Evolutionary conservation across 2,113 vertebrate genomes (phyloP).

Genomic region (Entomyzon cyanotis): DNA sequence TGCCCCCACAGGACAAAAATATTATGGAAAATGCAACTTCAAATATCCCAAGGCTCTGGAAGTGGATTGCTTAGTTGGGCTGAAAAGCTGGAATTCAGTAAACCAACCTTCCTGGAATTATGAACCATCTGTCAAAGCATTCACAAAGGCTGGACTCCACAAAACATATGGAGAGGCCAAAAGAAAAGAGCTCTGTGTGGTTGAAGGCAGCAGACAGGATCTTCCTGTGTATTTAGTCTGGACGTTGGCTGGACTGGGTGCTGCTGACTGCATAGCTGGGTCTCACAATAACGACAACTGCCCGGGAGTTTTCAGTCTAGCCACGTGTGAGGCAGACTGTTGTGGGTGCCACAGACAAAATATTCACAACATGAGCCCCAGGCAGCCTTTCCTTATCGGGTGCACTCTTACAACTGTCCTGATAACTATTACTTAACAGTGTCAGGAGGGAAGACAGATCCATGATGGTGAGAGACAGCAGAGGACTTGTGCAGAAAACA

Average conservation of each 20-base stretch:
- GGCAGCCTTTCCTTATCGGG: neutral
- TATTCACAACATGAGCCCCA: neutral
- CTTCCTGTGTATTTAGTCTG: neutral
- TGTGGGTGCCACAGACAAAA: neutral
- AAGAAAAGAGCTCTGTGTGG: neutral
- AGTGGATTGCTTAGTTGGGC: neutral
- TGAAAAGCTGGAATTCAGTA: neutral
- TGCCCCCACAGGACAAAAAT: neutral
- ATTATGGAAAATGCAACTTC: neutral
- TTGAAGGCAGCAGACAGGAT: neutral
- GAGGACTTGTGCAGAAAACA: neutral
- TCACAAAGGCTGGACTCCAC: neutral
- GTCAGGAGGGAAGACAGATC: neutral
- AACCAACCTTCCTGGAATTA: neutral
- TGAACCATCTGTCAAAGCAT: neutral
- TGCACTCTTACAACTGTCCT: neutral
- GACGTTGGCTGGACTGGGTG: neutral
- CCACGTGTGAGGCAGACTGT: neutral
- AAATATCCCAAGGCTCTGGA: neutral
- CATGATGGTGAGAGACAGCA: neutral
- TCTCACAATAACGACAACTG: neutral
- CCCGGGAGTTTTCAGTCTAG: neutral
- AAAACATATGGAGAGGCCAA: neutral
- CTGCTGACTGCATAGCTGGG: neutral
- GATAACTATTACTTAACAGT: neutral